These are phyloP conservation scores for Augochlora pura DNA, from an alignment of 1,140 invertebrate species.

Conservation along the genomic window DNA sequence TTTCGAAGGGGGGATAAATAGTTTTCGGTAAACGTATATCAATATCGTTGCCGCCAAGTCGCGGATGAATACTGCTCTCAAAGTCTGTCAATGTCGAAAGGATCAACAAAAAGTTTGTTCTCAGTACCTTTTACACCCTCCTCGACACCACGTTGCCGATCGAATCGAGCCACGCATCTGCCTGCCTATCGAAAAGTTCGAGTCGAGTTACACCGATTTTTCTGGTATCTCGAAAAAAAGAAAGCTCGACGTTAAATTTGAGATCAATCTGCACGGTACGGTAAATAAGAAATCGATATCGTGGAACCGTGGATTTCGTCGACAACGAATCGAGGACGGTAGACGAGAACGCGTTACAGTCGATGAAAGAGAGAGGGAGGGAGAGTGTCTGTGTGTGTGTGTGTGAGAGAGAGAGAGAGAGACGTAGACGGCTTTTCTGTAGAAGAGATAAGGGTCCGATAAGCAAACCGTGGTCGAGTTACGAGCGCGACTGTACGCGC, in stretches of 20 bases:
- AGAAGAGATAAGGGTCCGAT: conserved; percentile 59
- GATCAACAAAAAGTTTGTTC: background rate
- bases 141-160: too few relatives aligned
- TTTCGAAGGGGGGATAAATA: background rate
- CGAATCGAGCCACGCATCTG: background rate
- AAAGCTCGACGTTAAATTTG: too few relatives aligned
- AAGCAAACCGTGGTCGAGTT: conserved; percentile 45
- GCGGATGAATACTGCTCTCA: background rate
- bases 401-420: too few relatives aligned
- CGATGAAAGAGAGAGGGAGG: too few relatives aligned
- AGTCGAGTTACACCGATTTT: too few relatives aligned
- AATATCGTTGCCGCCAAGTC: background rate
- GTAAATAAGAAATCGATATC: conserved; percentile 1
- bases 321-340: background rate
- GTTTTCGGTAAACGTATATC: background rate
- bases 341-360: too few relatives aligned
- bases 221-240: too few relatives aligned
- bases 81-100: background rate
- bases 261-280: background rate
- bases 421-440: conserved; percentile 32
- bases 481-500: conserved; percentile 9
- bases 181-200: background rate
- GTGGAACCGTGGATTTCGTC: background rate
- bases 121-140: too few relatives aligned
- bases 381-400: too few relatives aligned